Conservation (phyloP, 2,797 vertebrate genomes). For the Tragelaphus eurycerus region DNA sequence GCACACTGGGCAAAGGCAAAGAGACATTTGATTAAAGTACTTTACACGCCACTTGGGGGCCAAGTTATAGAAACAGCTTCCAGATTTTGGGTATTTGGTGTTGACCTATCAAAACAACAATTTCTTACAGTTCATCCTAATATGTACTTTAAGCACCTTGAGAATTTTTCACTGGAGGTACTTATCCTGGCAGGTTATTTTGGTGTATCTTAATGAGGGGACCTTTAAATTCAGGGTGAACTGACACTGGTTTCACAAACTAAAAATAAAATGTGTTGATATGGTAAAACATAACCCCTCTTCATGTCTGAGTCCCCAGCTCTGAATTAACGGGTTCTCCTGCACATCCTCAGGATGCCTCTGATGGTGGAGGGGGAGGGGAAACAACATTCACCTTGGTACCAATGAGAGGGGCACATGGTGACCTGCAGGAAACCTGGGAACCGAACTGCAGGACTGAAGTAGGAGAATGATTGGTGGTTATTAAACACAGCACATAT, state of each 20-base stretch:
- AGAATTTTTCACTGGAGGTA: neutral
- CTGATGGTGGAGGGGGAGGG: neutral
- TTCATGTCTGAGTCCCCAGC: neutral
- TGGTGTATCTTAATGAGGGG: neutral
- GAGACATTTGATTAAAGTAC: neutral
- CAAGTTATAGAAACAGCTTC: neutral
- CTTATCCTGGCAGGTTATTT: neutral
- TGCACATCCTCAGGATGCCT: neutral
- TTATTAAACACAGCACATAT: constrained; percentile 34
- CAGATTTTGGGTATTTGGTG: neutral
- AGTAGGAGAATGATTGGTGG: constrained; percentile 22
- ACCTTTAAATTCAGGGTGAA: neutral
- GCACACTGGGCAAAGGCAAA: neutral
- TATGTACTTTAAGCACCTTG: neutral
- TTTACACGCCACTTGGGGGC: neutral
- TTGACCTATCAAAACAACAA: neutral
- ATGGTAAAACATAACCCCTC: neutral
- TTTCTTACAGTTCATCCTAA: neutral
- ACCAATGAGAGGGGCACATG: neutral
- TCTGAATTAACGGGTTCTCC: neutral
- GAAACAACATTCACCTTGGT: neutral
- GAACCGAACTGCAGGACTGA: neutral
- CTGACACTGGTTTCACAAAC: neutral
- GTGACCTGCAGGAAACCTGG: neutral
- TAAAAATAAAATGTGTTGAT: neutral